Evolutionary conservation across 2,888 invertebrate genomes (phyloP).

Genomic region (Incurvaria masculella): DNA sequence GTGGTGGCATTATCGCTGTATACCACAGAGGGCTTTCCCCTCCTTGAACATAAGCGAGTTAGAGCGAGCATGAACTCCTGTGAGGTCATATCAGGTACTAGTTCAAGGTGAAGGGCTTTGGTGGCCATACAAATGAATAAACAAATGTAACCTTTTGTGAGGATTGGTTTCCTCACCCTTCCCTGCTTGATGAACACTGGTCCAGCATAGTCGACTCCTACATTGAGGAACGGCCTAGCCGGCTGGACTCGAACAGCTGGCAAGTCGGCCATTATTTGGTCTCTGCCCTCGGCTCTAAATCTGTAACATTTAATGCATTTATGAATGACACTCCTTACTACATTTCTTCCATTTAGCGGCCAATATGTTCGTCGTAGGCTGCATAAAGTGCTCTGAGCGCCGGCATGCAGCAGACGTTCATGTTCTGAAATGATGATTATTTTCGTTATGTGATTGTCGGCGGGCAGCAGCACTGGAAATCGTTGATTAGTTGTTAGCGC

Average conservation of each 20-base stretch:
- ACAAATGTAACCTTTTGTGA: neutral
- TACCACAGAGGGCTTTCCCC: neutral
- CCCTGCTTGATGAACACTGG: neutral
- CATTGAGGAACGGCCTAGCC: neutral
- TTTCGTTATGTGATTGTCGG: neutral
- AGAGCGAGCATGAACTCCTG: neutral
- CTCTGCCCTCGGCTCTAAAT: neutral
- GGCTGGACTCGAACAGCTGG: neutral
- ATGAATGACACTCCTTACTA: neutral
- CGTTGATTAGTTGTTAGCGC: neutral
- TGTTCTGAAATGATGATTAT: neutral
- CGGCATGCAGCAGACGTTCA: neutral
- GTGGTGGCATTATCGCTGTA: neutral
- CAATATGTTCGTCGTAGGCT: neutral
- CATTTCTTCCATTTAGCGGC: neutral
- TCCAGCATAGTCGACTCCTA: slow-evolving; percentile 1
- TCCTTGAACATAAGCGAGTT: neutral
- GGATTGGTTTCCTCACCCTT: neutral
- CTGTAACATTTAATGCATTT: neutral
- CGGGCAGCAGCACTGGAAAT: neutral
- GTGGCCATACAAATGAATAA: neutral
- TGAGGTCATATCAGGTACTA: neutral
- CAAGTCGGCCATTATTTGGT: slow-evolving; percentile 1
- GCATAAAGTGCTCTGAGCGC: neutral
- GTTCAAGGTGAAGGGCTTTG: slow-evolving; percentile 1